These are phyloP conservation scores for Rhodophaea formosa DNA, from an alignment of 2,888 invertebrate species.

Conservation along the genomic window DNA sequence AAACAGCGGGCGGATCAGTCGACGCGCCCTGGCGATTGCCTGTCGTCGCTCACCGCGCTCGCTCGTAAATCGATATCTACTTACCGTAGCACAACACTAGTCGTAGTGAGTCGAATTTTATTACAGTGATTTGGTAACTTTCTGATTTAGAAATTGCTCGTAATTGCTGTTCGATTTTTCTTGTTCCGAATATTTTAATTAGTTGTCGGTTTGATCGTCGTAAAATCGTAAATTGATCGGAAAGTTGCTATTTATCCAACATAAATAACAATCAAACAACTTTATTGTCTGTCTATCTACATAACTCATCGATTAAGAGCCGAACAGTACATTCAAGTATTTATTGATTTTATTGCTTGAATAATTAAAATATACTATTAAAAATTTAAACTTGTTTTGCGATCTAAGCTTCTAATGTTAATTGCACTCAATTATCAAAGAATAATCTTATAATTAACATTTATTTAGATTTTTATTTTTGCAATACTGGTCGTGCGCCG, in stretches of 20 bases:
- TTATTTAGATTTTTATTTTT: not conserved
- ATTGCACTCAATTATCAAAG: not conserved
- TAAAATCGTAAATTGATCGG: slow-evolving; percentile 13
- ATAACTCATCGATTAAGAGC: not conserved
- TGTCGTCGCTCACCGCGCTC: slow-evolving; percentile 61
- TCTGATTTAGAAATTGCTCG: slow-evolving; percentile 40
- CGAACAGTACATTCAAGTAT: slow-evolving; percentile 6
- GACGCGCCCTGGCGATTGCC: slow-evolving; percentile 66
- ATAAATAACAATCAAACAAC: slow-evolving; percentile 11
- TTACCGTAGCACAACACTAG: slow-evolving; percentile 56
- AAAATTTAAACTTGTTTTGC: not conserved
- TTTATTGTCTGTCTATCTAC: slow-evolving; percentile 10
- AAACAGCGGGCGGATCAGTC: slow-evolving; percentile 72
- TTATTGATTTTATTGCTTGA: not conserved
- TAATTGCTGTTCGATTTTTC: slow-evolving; percentile 24
- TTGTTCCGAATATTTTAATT: slow-evolving; percentile 17
- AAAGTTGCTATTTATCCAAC: slow-evolving; percentile 8
- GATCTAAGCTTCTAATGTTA: not conserved
- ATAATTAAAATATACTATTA: not conserved
- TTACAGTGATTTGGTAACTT: slow-evolving; percentile 60
- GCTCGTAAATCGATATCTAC: slow-evolving; percentile 70
- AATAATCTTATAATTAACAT: not conserved
- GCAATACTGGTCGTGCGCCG: not conserved
- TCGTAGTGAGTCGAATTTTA: slow-evolving; percentile 62
- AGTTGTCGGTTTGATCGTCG: slow-evolving; percentile 6